phyloP scores from a whole-genome alignment of 37 sponge, comb jelly and placozoan genomes.

The Hexactinellida sp. region DNA sequence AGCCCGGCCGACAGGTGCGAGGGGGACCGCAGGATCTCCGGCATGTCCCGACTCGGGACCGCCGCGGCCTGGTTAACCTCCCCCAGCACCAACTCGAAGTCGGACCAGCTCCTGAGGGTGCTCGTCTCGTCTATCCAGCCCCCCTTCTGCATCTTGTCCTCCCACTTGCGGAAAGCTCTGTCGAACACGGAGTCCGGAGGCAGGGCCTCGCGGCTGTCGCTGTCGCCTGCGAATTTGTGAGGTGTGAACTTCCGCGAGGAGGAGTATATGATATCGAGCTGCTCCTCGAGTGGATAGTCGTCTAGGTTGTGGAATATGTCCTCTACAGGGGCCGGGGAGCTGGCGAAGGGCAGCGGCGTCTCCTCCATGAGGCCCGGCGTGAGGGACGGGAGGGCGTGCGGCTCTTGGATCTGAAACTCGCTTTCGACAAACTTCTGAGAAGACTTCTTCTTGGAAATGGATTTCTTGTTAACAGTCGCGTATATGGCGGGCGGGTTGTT shows the following conservation, averaged over 20 bases:
- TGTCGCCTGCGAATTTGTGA: background rate
- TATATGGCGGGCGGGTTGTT: background rate
- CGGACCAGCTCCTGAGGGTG: background rate
- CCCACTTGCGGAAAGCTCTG: background rate
- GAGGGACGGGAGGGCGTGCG: background rate
- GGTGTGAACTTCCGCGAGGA: constrained; percentile 9
- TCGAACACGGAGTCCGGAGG: background rate
- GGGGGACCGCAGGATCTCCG: background rate
- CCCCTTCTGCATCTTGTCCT: background rate
- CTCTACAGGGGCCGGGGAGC: background rate
- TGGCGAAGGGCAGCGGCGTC: background rate
- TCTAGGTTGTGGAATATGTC: background rate
- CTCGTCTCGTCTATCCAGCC: background rate
- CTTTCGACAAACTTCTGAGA: background rate
- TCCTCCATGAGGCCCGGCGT: background rate
- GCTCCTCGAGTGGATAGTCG: background rate
- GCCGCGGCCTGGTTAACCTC: background rate
- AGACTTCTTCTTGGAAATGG: background rate
- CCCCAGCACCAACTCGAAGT: background rate
- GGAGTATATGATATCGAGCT: background rate
- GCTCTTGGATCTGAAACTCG: background rate
- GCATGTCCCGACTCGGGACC: background rate
- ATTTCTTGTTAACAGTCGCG: background rate
- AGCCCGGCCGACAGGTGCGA: background rate
- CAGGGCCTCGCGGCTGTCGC: background rate